Conservation (phyloP, 2,797 vertebrate species). For the Pelobates cultripes region DNA sequence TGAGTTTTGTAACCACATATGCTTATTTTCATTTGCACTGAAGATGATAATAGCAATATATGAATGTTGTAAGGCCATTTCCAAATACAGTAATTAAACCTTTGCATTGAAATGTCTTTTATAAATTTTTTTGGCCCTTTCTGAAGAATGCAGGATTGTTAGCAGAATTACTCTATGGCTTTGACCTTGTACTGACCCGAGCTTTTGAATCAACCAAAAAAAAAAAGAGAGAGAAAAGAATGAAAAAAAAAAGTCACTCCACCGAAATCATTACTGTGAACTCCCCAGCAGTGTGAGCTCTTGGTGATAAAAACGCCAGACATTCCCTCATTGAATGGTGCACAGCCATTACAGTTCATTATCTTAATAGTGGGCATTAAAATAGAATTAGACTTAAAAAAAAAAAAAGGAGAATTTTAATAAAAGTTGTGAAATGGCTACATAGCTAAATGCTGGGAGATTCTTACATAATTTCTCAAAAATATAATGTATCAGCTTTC, state of each 20-base stretch:
- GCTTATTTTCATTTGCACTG: too few species aligned
- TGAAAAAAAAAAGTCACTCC: conserved; percentile 73
- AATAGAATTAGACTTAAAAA: conserved; percentile 74
- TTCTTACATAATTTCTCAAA: conserved; percentile 27
- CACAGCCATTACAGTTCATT: conserved; percentile 87
- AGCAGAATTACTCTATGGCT: conserved; percentile 82
- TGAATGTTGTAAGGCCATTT: too few species aligned
- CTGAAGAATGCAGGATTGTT: conserved; percentile 73
- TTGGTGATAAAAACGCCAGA: conserved; percentile 95
- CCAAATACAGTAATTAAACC: too few species aligned
- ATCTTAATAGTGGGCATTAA: conserved; percentile 81
- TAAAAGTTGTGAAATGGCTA: conserved; percentile 59
- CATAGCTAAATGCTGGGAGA: conserved; percentile 53
- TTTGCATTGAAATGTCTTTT: background rate
- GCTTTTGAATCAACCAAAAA: conserved; percentile 76
- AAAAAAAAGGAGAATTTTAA: conserved; percentile 69
- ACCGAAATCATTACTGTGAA: conserved; percentile 84
- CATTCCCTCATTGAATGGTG: conserved; percentile 92
- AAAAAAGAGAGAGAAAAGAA: conserved; percentile 44
- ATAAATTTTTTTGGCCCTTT: conserved; percentile 71
- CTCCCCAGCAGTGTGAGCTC: conserved; percentile 81
- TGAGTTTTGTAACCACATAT: too few species aligned
- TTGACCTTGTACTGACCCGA: conserved; percentile 86
- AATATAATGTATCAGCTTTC: conserved; percentile 22
- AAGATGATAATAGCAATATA: too few species aligned